Conservation (phyloP, 2,888 invertebrate species). For the Cylloceria caligata region DNA sequence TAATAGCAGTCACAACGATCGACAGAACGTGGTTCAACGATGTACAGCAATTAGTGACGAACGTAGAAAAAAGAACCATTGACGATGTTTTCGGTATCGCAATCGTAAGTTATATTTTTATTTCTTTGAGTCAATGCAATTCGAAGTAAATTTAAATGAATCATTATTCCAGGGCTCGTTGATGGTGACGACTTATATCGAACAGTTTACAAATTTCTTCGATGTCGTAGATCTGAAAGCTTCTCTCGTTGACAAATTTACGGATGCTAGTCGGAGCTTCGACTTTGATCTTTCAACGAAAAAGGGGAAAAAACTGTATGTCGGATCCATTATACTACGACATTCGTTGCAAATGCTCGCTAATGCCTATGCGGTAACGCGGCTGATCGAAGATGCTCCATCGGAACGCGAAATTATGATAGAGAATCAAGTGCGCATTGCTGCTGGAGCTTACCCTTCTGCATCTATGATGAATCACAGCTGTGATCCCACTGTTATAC, state of each 20-base stretch:
- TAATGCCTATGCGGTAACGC: slow-evolving; percentile 91
- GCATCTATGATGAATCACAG: slow-evolving; percentile 97
- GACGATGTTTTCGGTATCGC: slow-evolving; percentile 90
- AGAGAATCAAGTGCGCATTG: slow-evolving; percentile 86
- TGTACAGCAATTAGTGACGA: slow-evolving; percentile 90
- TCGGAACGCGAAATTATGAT: slow-evolving; percentile 71
- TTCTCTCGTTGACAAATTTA: slow-evolving; percentile 75
- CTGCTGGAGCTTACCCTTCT: slow-evolving; percentile 94
- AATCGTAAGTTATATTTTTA: slow-evolving; percentile 86
- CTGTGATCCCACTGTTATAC: slow-evolving; percentile 88
- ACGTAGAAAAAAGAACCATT: slow-evolving; percentile 89
- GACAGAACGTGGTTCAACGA: slow-evolving; percentile 86
- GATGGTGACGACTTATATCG: slow-evolving; percentile 88
- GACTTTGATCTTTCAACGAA: slow-evolving; percentile 72
- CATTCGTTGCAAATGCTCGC: slow-evolving; percentile 93
- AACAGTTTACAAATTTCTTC: slow-evolving; percentile 88
- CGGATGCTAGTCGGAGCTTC: slow-evolving; percentile 70
- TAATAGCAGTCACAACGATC: slow-evolving; percentile 85
- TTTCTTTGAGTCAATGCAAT: background rate
- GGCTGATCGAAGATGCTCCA: slow-evolving; percentile 73
- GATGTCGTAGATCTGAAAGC: slow-evolving; percentile 84
- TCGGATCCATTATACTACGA: slow-evolving; percentile 90
- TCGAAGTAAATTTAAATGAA: background rate
- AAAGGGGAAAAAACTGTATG: slow-evolving; percentile 82
- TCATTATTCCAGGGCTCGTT: slow-evolving; percentile 87